phyloP scores from a whole-genome alignment of 2,113 vertebrate genomes.

The Isichthys henryi region DNA sequence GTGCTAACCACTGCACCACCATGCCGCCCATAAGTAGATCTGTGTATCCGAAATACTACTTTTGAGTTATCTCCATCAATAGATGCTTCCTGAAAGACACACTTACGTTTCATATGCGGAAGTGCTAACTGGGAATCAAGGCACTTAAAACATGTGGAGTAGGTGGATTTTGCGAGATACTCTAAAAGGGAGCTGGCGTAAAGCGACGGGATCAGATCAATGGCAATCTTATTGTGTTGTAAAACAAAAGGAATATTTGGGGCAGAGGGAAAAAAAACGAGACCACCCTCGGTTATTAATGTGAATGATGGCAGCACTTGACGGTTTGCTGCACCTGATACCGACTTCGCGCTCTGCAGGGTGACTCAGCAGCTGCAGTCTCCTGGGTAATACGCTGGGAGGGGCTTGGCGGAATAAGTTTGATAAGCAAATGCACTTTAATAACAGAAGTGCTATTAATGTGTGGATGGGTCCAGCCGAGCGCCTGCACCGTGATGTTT shows the following conservation, averaged over 20 bases:
- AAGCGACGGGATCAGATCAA: not conserved
- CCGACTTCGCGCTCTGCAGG: not conserved
- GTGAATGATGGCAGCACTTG: not conserved
- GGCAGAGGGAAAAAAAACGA: not conserved
- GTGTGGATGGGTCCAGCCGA: not conserved
- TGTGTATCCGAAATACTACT: not conserved
- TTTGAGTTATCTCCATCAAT: not conserved
- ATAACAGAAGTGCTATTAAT: not conserved
- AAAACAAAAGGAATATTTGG: not conserved
- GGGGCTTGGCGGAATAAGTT: not conserved
- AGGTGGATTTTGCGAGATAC: not conserved
- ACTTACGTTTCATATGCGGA: not conserved
- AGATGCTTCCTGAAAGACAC: not conserved
- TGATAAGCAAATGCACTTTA: slow-evolving; percentile 4
- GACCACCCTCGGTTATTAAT: not conserved
- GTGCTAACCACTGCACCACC: no score
- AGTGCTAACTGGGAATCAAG: not conserved
- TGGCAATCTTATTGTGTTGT: not conserved
- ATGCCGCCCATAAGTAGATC: not conserved
- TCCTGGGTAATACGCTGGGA: not conserved
- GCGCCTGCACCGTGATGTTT: not conserved
- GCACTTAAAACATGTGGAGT: not conserved
- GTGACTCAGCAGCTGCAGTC: not conserved
- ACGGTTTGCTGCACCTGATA: not conserved
- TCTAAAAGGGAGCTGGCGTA: not conserved